phyloP scores from a whole-genome alignment of 2,113 vertebrate species.

The Toxotes chatareus region DNA sequence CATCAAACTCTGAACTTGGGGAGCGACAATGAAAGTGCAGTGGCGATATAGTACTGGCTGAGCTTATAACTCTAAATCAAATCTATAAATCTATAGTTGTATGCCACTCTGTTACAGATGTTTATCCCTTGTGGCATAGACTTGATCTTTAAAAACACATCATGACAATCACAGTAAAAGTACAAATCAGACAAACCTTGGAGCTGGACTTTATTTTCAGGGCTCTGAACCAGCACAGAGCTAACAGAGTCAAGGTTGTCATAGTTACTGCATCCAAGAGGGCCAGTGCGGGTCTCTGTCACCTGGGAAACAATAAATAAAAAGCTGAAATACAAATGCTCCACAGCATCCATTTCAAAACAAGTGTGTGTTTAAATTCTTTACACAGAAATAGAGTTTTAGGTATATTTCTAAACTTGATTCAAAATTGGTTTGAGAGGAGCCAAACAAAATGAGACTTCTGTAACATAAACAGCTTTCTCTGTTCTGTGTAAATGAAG shows the following conservation, averaged over 20 bases:
- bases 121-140: neutral
- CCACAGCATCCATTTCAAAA: conserved; percentile 5
- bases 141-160: neutral
- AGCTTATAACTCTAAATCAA: conserved; percentile 30
- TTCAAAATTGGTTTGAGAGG: neutral
- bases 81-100: conserved; percentile 21
- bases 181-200: conserved; percentile 88
- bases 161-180: neutral
- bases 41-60: neutral
- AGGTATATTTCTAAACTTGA: neutral
- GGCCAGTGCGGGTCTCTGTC: conserved; percentile 96
- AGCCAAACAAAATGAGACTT: neutral
- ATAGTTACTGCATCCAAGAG: conserved; percentile 99
- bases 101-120: neutral
- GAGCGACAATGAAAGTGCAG: conserved; percentile 34
- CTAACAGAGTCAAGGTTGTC: conserved; percentile 99
- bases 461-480: neutral
- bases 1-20: conserved; percentile 38
- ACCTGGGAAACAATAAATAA: conserved; percentile 87
- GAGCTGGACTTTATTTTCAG: conserved; percentile 98
- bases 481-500: conserved; percentile 30
- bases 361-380: neutral
- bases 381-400: neutral
- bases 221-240: conserved; percentile 98
- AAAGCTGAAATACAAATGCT: conserved; percentile 12